Percentiles rank a stretch among this genome's conserved stretches.
phyloP scores from a whole-genome alignment of 2,888 invertebrate species.

The Podabrus alpinus region DNA sequence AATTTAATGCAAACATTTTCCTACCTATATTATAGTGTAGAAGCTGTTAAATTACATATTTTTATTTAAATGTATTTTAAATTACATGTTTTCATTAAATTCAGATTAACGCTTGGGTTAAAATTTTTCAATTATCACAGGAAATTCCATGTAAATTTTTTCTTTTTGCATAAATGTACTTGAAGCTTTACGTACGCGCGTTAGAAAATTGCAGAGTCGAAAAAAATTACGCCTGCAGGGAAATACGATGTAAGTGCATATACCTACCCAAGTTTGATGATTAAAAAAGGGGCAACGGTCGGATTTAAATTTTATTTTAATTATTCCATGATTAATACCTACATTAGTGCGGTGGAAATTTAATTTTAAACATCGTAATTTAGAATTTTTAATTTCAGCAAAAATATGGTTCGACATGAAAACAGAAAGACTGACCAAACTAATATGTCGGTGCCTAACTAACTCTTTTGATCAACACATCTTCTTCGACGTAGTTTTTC shows the following conservation, averaged over 20 bases:
- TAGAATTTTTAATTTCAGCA: not conserved
- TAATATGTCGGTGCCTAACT: too few species aligned
- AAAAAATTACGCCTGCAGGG: slow-evolving; percentile 1
- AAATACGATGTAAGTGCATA: not conserved
- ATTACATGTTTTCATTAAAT: not conserved
- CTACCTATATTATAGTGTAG: not conserved
- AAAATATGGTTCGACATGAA: not conserved
- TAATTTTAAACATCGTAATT: not conserved
- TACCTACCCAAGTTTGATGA: not conserved
- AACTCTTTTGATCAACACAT: too few species aligned
- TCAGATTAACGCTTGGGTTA: not conserved
- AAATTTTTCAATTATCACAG: slow-evolving; percentile 12
- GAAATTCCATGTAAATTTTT: slow-evolving; percentile 8
- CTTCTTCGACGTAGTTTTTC: too few species aligned
- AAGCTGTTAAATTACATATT: not conserved
- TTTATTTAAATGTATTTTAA: slow-evolving; percentile 1
- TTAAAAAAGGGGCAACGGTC: not conserved
- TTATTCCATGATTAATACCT: not conserved
- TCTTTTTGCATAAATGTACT: slow-evolving; percentile 9
- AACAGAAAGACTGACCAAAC: not conserved
- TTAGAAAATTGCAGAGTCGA: slow-evolving; percentile 5
- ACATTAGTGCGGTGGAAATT: not conserved
- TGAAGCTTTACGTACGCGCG: slow-evolving; percentile 12
- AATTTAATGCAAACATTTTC: not conserved
- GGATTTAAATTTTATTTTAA: not conserved